phyloP scores from a whole-genome alignment of 2,888 invertebrate species.

The Drosophila fungiperda region DNA sequence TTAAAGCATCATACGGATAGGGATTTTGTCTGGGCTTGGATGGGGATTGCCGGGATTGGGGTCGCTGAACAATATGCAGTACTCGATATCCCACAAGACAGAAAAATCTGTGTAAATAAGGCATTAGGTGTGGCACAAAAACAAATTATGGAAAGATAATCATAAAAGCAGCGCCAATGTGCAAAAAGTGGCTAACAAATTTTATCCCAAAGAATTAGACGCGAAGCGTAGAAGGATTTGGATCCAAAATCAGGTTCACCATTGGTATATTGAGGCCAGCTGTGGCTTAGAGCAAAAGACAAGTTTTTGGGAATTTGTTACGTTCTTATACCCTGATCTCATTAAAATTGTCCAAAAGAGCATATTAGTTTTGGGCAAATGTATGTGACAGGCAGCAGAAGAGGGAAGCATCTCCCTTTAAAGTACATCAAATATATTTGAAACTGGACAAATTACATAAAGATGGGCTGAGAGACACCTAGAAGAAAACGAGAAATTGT shows the following conservation, averaged over 20 bases:
- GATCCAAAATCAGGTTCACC: constrained; percentile 31
- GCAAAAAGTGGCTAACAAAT: constrained; percentile 20
- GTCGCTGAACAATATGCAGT: constrained; percentile 1
- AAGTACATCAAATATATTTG: background rate
- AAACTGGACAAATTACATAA: background rate
- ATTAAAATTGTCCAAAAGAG: background rate
- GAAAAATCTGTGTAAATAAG: constrained; percentile 29
- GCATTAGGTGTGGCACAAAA: constrained; percentile 16
- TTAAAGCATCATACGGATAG: constrained; percentile 8
- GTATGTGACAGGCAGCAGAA: background rate
- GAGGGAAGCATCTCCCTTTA: background rate
- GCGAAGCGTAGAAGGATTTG: constrained; percentile 6
- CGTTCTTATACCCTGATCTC: constrained; percentile 12
- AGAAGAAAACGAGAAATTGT: background rate
- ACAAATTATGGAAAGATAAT: constrained; percentile 18
- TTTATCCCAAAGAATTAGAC: background rate
- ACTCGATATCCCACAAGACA: constrained; percentile 13
- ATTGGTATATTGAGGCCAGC: constrained; percentile 37
- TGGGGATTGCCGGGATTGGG: constrained; percentile 6
- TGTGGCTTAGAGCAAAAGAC: constrained; percentile 54
- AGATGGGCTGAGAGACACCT: background rate
- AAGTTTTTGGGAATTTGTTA: constrained; percentile 56
- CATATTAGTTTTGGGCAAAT: background rate
- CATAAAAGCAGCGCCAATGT: constrained; percentile 14
- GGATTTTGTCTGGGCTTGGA: too few relatives aligned